These are phyloP conservation scores for Lomographa bimaculata DNA, from an alignment of 2,888 invertebrate genomes.

Conservation along the genomic window DNA sequence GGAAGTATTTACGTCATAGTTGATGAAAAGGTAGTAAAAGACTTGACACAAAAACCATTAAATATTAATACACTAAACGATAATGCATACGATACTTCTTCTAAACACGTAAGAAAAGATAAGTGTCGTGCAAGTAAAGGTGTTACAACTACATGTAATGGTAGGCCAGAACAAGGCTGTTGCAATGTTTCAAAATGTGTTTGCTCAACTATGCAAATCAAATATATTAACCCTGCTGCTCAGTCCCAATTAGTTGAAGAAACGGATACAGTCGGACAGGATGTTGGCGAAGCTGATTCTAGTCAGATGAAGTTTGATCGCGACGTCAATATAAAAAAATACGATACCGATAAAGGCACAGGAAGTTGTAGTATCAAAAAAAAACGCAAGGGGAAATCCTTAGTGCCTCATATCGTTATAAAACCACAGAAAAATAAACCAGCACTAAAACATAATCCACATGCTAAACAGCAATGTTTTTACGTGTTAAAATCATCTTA, in stretches of 20 bases:
- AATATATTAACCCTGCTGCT: no score
- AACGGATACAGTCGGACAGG: no score
- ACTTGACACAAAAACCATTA: constrained; percentile 20
- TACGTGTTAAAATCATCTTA: no score
- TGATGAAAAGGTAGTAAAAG: constrained; percentile 40
- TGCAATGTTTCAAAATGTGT: constrained; percentile 48
- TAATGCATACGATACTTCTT: constrained; percentile 8
- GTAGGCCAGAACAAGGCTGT: constrained; percentile 26
- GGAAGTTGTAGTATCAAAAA: constrained; percentile 4
- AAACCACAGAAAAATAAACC: constrained; percentile 35
- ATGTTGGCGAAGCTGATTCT: constrained; percentile 16
- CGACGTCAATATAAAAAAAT: constrained; percentile 14
- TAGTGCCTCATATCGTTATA: constrained; percentile 44
- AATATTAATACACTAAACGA: background rate
- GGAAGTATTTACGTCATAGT: constrained; percentile 55
- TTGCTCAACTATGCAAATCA: constrained; percentile 35
- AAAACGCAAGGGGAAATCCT: no score
- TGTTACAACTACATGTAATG: constrained; percentile 47
- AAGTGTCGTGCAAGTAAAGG: constrained; percentile 39
- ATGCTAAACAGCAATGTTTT: constrained; percentile 35
- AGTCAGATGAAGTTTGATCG: constrained; percentile 19
- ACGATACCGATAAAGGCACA: constrained; percentile 17
- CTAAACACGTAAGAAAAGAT: constrained; percentile 27
- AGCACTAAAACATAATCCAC: constrained; percentile 14
- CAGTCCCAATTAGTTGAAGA: no score